Base-by-base conservation (phyloP, 1,140 invertebrate genomes). In the Oedothorax gibbosus region DNA sequence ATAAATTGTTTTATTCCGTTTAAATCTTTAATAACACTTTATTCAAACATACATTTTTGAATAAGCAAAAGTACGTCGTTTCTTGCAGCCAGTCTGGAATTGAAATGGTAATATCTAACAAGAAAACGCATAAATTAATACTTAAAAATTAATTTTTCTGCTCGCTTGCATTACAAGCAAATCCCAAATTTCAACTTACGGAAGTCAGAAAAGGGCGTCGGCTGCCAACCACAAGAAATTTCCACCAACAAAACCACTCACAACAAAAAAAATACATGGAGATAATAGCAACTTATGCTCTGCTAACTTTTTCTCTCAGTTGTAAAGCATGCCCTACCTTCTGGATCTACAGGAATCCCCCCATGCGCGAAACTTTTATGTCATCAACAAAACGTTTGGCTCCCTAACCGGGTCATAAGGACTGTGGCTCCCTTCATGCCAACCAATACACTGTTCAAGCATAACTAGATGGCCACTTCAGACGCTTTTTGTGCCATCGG, bases 371-470 rank as follows among this genome's bases (percentile, higher is more conserved):
- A 81, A 81, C 66, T 71, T 81, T 81, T 81, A 81, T 81, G 66
- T 20, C 51, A 15, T 49, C 21, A 49, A 53, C 66, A 81, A 81
- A 81, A 71, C 54, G 66, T 56, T 68, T 35, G 35, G 64, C 49
- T 57, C 57, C 60, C 12, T 80, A 81, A 81, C 78, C 78, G 60
- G 78, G 78, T 81, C 78, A 81, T 20, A 71, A 20, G 78, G 78
- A 68, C 50, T 79, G 64, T 79, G 77, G 51, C 60, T 12, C 21
- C 49, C 71, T 79, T 81, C 66, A 60, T 12, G 65, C 71, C 57
- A 81, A 71, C 78, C 66, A 81, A 81, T 81, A 81, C 78, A 65
- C 78, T 81, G 78, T 53, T 81, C 53, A 81, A 18, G 78, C 78
- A 56, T 71, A 56, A 81, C 65, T 71, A 81, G 35, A 35, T 35